Base-by-base conservation (phyloP, 2,888 invertebrate species). In the Drosophila siamana region DNA sequence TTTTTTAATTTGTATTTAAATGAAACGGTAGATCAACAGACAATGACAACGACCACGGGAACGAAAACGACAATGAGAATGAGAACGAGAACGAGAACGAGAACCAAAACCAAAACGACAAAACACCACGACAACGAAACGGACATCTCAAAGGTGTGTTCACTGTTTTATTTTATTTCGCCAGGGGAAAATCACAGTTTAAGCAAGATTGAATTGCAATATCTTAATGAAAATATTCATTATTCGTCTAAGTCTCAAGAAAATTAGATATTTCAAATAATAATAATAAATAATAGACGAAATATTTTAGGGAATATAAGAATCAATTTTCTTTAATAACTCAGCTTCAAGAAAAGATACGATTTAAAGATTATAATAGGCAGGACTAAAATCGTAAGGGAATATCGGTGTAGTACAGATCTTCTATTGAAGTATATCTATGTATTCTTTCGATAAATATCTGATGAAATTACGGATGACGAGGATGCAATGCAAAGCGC, bases 1-100 rank as follows among this genome's bases (percentile, higher is more conserved):
- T 85, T 80, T 86, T 80, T 86, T 89, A 87, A 89, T 89, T 87
- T 86, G 89, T 86, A 89, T 86, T 86, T 80, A 86, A 86, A 86
- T 87, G 79, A 79, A 87, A 85, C 65, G 80, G 69, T 78, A 75
- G 75, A 80, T 68, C 69, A 73, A 69, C 56, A 61, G 33, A 38
- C 15, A 51, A 33, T 19, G 41, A 9, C 41, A 41, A 9, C 1
- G 19, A 30, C 11, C n/a, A n/a, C n/a, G n/a, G n/a, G n/a, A n/a
- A n/a, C n/a, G n/a, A n/a, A n/a, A n/a, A n/a, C n/a, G n/a, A n/a
- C n/a, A 30, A 30, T 11, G 11, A 1, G 19, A 19, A 1, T 19
- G 19, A 3, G 19, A 19, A 19, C 19, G 19, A 19, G 19, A 19
- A n/a, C n/a, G n/a, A n/a, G n/a, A 30, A 30, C 30, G 11, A 30